Conservation (phyloP, 2,888 invertebrate species). For the Agrilus cyanescens region DNA sequence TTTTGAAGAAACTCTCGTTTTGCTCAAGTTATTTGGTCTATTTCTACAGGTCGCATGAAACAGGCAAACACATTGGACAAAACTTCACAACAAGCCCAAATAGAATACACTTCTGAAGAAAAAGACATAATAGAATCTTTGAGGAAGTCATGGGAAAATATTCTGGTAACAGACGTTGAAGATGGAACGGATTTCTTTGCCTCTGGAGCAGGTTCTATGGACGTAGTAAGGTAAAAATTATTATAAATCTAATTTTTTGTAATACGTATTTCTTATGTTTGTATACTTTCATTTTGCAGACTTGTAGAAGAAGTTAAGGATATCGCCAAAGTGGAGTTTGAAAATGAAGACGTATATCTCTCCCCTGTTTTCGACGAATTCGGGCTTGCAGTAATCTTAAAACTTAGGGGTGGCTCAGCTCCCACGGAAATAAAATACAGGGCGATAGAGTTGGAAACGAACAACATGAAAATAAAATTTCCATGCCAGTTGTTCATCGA, state of each 20-base stretch:
- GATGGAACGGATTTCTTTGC: conserved; percentile 84
- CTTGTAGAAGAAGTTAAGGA: conserved; percentile 89
- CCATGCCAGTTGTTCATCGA: conserved; percentile 87
- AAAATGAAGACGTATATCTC: conserved; percentile 89
- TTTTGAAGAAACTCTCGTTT: background rate
- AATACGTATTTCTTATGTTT: background rate
- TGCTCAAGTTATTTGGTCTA: conserved; percentile 1
- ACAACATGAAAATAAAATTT: conserved; percentile 74
- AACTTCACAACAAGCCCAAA: conserved; percentile 37
- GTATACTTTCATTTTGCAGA: conserved; percentile 29
- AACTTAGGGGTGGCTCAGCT: conserved; percentile 48
- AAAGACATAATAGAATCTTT: conserved; percentile 50
- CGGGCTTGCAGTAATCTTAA: conserved; percentile 51
- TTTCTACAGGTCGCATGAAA: conserved; percentile 60
- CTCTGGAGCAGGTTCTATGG: conserved; percentile 96
- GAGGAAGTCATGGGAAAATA: conserved; percentile 69
- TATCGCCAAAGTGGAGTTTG: conserved; percentile 58
- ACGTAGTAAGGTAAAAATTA: conserved; percentile 59
- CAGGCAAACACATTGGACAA: conserved; percentile 69
- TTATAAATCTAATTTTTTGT: too few relatives aligned
- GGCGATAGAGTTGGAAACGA: conserved; percentile 63
- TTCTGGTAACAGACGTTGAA: conserved; percentile 63
- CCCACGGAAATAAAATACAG: conserved; percentile 53
- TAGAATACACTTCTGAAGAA: conserved; percentile 67
- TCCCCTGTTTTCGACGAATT: conserved; percentile 82